A percentile compares a stretch with the other conserved stretches of the same genome.
Evolutionary conservation across 1,140 invertebrate species (phyloP).

Genomic region (Bombyx mori): DNA sequence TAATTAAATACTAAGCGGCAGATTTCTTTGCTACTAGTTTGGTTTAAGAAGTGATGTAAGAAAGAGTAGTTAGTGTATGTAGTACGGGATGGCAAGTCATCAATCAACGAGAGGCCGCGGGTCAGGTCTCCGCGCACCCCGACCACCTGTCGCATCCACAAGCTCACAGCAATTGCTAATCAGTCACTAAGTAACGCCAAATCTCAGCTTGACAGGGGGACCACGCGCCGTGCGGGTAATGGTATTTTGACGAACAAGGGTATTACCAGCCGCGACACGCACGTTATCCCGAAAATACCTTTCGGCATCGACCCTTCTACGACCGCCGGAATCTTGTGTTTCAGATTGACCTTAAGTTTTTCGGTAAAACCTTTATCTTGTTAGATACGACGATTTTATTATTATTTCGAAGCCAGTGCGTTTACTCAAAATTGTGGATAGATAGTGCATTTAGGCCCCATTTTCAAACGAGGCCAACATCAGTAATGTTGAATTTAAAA

Average conservation of each 20-base stretch:
- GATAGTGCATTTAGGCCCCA: too few species aligned
- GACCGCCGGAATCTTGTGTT: not conserved
- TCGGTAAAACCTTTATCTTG: too few species aligned
- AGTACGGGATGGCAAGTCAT: slow-evolving; percentile 32
- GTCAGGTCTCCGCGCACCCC: slow-evolving; percentile 38
- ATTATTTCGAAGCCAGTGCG: too few species aligned
- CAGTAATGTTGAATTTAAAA: too few species aligned
- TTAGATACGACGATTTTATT: too few species aligned
- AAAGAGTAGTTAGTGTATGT: slow-evolving; percentile 18
- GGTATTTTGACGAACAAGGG: slow-evolving; percentile 56
- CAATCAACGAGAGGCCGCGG: slow-evolving; percentile 47
- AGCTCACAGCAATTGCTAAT: slow-evolving; percentile 57
- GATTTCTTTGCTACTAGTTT: too few species aligned
- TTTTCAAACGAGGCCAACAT: too few species aligned
- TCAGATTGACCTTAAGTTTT: too few species aligned
- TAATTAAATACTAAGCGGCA: too few species aligned
- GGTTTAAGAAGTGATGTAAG: too few species aligned
- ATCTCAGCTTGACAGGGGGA: slow-evolving; percentile 57
- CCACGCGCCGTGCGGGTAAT: slow-evolving; percentile 38
- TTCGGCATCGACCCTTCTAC: slow-evolving; percentile 7
- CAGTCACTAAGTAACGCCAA: slow-evolving; percentile 65
- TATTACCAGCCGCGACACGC: slow-evolving; percentile 36
- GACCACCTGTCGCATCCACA: slow-evolving; percentile 42
- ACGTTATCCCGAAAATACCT: slow-evolving; percentile 24
- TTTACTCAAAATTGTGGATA: too few species aligned